Conservation (phyloP, 2,888 invertebrate genomes). For the Monoplex corrugatus region DNA sequence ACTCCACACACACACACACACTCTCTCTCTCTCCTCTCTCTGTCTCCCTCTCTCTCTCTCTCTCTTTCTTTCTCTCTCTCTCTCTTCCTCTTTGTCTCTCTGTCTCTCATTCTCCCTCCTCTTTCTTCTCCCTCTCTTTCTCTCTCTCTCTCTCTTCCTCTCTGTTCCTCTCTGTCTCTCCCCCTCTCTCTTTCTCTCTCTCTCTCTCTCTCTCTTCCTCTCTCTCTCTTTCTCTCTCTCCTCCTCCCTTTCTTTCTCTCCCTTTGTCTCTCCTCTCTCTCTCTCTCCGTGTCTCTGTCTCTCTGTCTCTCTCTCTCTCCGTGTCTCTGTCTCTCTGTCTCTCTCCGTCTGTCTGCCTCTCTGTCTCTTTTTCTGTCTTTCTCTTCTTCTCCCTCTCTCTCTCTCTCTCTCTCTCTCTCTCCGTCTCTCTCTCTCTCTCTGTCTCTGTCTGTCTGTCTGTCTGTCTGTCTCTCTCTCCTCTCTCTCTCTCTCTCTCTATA, state of each 20-base stretch:
- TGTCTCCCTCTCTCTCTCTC: not conserved
- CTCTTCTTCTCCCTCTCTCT: too few species aligned
- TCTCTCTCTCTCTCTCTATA: not conserved
- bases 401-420: too few species aligned
- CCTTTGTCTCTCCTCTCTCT: not conserved
- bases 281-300: too few species aligned
- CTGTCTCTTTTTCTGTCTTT: not conserved
- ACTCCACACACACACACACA: too few species aligned
- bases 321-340: not conserved
- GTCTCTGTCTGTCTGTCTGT: too few species aligned
- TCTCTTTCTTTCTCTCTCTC: not conserved
- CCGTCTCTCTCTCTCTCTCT: too few species aligned
- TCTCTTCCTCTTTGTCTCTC: not conserved
- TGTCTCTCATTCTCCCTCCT: not conserved
- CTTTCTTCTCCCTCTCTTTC: not conserved
- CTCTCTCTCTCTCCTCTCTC: not conserved
- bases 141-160: too few species aligned
- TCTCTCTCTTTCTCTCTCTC: not conserved
- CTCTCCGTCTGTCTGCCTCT: not conserved
- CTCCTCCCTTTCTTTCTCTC: not conserved
- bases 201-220: not conserved
- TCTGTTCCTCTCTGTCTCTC: too few species aligned
- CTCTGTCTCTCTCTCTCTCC: not conserved
- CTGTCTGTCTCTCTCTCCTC: not conserved
- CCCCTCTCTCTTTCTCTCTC: not conserved